Percentiles rank a stretch among this genome's conserved stretches.
These are phyloP conservation scores for Pituophis catenifer DNA, from an alignment of 2,113 vertebrate species.

Conservation along the genomic window DNA sequence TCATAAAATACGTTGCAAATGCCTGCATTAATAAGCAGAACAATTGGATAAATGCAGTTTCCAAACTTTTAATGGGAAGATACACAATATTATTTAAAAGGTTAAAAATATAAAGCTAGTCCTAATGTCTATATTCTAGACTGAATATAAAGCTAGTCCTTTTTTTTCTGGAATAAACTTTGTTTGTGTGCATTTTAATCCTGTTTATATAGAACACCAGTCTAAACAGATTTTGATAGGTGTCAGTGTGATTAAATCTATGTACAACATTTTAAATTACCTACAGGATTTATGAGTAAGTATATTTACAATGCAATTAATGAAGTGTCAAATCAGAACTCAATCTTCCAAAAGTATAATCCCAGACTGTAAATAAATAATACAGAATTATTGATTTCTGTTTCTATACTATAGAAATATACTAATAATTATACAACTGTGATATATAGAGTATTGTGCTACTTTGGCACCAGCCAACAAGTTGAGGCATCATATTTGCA, in stretches of 20 bases:
- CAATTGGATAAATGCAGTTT: not conserved
- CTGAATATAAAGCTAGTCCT: not conserved
- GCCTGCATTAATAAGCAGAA: constrained; percentile 5
- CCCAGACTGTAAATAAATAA: not conserved
- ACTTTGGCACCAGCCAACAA: not conserved
- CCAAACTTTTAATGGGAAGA: not conserved
- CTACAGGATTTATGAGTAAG: not conserved
- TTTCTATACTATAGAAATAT: not conserved
- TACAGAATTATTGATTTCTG: not conserved
- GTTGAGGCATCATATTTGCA: not conserved
- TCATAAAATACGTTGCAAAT: not conserved
- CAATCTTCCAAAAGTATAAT: not conserved
- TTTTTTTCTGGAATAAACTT: not conserved
- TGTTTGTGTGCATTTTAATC: not conserved
- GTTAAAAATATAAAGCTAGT: not conserved
- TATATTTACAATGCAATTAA: not conserved
- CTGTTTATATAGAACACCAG: not conserved
- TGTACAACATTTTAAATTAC: not conserved
- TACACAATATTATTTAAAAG: not conserved
- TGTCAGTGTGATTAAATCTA: not conserved
- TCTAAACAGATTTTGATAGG: not conserved
- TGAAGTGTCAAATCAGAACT: not conserved
- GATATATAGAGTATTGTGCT: not conserved
- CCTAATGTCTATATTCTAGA: not conserved
- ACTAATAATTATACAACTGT: not conserved